phyloP scores from a whole-genome alignment of 2,113 vertebrate genomes.

The Rynchops niger region DNA sequence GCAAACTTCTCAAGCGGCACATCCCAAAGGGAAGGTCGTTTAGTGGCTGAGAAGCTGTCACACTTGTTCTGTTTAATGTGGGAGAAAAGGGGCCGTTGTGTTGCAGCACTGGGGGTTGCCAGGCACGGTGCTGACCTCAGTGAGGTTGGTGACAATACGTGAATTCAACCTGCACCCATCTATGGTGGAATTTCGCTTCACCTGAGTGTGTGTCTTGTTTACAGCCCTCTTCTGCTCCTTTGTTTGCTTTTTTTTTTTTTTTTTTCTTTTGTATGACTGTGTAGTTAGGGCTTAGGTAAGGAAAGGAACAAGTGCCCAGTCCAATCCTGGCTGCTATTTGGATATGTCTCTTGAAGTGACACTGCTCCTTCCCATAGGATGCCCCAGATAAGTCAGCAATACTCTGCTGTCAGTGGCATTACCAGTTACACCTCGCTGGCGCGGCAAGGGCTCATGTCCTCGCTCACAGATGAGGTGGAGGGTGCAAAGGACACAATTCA shows the following conservation, averaged over 20 bases:
- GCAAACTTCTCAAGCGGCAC: not conserved
- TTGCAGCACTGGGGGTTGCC: not conserved
- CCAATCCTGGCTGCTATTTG: not conserved
- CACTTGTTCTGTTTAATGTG: not conserved
- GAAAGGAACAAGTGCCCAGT: not conserved
- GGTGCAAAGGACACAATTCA: not conserved
- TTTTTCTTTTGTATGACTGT: not conserved
- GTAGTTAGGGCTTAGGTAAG: not conserved
- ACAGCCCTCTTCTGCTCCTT: not conserved
- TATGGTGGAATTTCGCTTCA: rapidly evolving
- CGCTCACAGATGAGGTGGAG: not conserved
- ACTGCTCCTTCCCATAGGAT: not conserved
- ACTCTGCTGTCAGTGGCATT: not conserved
- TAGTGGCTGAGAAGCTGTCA: not conserved
- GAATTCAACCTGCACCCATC: not conserved
- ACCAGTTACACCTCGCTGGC: not conserved
- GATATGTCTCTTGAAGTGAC: not conserved
- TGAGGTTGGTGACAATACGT: not conserved
- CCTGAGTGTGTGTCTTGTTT: not conserved
- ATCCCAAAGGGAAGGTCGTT: not conserved
- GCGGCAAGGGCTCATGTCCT: not conserved
- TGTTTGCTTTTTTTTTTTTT: not conserved
- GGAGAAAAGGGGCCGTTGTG: not conserved
- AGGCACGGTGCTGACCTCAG: not conserved
- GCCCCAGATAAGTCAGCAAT: conserved; percentile 36